phyloP scores from a whole-genome alignment of 1,140 invertebrate species.

The Cataglyphis hispanica region DNA sequence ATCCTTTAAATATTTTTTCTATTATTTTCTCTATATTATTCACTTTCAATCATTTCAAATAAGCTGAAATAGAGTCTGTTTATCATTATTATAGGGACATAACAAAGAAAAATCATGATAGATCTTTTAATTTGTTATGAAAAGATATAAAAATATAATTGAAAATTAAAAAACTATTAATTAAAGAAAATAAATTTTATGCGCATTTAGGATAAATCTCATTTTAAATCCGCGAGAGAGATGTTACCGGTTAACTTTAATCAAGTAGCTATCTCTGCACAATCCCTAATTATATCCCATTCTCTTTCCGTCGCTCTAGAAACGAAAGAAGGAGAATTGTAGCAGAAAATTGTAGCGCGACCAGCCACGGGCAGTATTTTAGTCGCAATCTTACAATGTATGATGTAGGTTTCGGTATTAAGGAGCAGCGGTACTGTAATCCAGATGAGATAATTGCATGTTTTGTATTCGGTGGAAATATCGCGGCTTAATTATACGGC shows the following conservation, averaged over 20 bases:
- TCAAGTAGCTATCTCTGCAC: conserved; percentile 21
- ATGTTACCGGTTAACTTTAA: not conserved
- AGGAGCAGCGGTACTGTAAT: conserved; percentile 48
- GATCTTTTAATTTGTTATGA: not conserved
- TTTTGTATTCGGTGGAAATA: conserved; percentile 63
- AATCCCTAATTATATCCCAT: conserved; percentile 40
- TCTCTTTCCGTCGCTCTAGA: conserved; percentile 10
- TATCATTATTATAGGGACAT: not conserved
- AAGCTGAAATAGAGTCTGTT: not conserved
- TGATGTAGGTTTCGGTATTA: conserved; percentile 47
- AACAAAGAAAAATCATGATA: not conserved
- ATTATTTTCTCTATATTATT: not conserved
- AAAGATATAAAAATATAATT: too few species aligned
- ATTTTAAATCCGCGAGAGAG: too few species aligned
- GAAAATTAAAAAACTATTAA: not conserved
- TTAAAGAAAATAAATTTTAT: not conserved
- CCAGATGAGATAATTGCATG: conserved; percentile 58
- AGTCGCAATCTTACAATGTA: conserved; percentile 22
- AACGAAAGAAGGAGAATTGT: too few species aligned
- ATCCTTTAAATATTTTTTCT: too few species aligned
- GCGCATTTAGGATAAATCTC: not conserved
- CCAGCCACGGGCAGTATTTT: not conserved
- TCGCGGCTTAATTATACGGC: conserved; percentile 58
- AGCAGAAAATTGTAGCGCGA: conserved; percentile 26
- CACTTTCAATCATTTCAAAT: not conserved